Evolutionary conservation across 2,888 invertebrate genomes (phyloP), one percentile per base, ranked within the genome.

Genomic region (Eilema sororculum): DNA sequence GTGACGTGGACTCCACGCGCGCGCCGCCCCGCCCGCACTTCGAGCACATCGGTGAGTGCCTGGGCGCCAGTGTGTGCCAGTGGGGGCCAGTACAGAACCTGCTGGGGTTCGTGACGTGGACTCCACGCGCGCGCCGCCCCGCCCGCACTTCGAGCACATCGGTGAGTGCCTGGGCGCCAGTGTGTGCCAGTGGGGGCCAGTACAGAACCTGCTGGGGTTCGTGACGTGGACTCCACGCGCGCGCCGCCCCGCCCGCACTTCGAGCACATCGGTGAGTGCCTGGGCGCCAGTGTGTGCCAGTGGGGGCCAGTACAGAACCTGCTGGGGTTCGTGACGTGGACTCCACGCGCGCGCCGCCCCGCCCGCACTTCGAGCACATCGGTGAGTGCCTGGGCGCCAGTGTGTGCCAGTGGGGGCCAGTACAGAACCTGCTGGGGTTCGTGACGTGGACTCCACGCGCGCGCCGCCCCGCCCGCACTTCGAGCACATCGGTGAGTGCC

Each of bases 121-220:
- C 25, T 16, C 5, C 59, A 13, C 59, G 74, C 12, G 59, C 91
- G 88, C 57, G 68, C 16, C 28, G 28, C 59, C 28, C 4, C 58
- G 10, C 24, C 3, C 22, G n/a, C n/a, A 5, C n/a, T 0, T 0
- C 9, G 22, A 57, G 1, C 80, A 85, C 69, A 88, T 96, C 74
- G 86, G 86, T 84, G 5, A 24, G 2, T 16, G 25, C 30, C n/a
- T n/a, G n/a, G n/a, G n/a, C n/a, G n/a, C n/a, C n/a, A n/a, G n/a
- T n/a, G n/a, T n/a, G n/a, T n/a, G n/a, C n/a, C n/a, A 20, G 52
- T 28, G 5, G n/a, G n/a, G n/a, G n/a, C n/a, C n/a, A n/a, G n/a
- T n/a, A n/a, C n/a, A 97, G 75, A 96, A 96, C 86, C 91, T 96
- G 41, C 95, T 96, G 76, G 97, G 97, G 0, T 97, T 97, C 86